phyloP scores from a whole-genome alignment of 2,888 invertebrate species.

The Xylota sylvarum region DNA sequence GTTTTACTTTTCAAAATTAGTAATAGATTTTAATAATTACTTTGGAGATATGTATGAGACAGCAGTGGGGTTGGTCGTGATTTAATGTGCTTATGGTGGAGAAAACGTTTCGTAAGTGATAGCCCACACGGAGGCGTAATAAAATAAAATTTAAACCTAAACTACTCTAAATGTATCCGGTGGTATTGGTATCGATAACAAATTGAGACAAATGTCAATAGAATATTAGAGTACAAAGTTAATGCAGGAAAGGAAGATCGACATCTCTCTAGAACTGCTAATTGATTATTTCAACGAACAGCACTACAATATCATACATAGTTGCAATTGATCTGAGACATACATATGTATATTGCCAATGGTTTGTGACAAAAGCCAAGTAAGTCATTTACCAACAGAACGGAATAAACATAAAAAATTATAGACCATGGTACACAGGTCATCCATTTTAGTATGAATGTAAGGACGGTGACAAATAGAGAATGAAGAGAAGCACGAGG shows the following conservation, averaged over 20 bases:
- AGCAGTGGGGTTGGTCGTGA: constrained; percentile 13
- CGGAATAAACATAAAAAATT: too few species aligned
- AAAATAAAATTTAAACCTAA: constrained; percentile 23
- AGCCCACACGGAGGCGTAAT: constrained; percentile 10
- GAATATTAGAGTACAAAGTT: not conserved
- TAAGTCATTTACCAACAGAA: too few species aligned
- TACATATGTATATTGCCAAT: too few species aligned
- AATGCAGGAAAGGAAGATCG: not conserved
- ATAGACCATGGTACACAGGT: too few species aligned
- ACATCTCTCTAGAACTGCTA: too few species aligned
- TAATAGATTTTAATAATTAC: constrained; percentile 63
- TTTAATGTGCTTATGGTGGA: constrained; percentile 37
- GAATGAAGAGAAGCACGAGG: too few species aligned
- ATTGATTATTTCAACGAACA: too few species aligned
- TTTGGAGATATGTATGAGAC: constrained; percentile 1
- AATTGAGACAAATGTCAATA: not conserved
- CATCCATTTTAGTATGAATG: too few species aligned
- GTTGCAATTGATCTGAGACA: too few species aligned
- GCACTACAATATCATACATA: too few species aligned
- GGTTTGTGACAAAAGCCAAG: too few species aligned
- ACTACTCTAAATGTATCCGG: not conserved
- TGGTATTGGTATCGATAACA: not conserved
- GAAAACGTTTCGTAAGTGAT: constrained; percentile 16
- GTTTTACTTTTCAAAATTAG: constrained; percentile 52
- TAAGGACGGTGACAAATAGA: too few species aligned